Conservation (phyloP, 2,797 vertebrate species). For the Crocidura indochinensis region DNA sequence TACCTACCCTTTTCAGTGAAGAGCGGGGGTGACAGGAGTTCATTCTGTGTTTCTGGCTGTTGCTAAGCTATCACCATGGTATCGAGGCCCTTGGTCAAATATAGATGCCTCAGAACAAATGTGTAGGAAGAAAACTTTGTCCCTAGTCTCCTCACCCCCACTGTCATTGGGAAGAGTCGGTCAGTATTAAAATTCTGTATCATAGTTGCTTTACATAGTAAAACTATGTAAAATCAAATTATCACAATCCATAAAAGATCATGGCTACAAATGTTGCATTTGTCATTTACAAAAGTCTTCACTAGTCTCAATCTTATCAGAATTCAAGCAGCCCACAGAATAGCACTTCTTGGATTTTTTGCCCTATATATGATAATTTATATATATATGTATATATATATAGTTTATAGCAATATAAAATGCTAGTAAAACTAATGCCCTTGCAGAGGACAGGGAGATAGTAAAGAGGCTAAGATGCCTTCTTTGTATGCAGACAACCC, state of each 20-base stretch:
- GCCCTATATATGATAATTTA: no score
- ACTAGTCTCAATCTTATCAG: not conserved
- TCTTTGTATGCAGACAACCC: no score
- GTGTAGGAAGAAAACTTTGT: constrained; percentile 54
- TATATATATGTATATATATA: no score
- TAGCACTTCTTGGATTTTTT: not conserved
- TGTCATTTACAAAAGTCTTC: constrained; percentile 41
- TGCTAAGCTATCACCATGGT: constrained; percentile 73
- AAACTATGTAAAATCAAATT: constrained; percentile 20
- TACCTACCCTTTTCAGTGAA: not conserved
- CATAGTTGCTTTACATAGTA: not conserved
- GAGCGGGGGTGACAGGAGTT: constrained; percentile 33
- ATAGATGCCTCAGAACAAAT: constrained; percentile 63
- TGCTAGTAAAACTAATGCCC: no score
- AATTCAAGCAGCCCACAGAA: not conserved
- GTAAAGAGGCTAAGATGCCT: no score
- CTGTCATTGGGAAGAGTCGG: not conserved
- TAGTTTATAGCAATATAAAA: no score
- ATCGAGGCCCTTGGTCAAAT: constrained; percentile 62
- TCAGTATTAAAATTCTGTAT: constrained; percentile 29
- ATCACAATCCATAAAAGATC: not conserved
- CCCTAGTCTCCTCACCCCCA: constrained; percentile 46
- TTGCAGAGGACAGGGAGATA: no score
- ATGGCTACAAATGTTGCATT: constrained; percentile 6
- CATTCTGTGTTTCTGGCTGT: constrained; percentile 61